Base-by-base conservation (phyloP, 2,113 vertebrate genomes). In the Clarias magur region DNA sequence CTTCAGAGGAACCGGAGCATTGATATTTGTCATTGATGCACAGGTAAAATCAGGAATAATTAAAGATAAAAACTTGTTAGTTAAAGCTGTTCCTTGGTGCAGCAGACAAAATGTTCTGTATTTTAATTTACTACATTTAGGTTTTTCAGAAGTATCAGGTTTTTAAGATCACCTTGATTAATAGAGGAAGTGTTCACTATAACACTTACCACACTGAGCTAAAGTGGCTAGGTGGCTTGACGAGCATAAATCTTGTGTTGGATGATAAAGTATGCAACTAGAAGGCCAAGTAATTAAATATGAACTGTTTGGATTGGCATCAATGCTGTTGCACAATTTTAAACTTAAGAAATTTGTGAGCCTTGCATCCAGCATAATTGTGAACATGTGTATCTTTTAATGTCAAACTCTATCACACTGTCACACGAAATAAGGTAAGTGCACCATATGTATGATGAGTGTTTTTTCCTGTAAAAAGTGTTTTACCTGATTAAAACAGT, bases 21-120 rank as follows among this genome's bases (percentile, higher is more conserved):
- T 99, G 93, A 99, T 99, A 94, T 99, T 99, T 92, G 98, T 99
- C 91, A 99, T 99, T 78, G 98, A 99, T 83, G 98, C 98, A 88
- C 98, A 99, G 98, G 98, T 99, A 93, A 93, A 68, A 63, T n/a
- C 11, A 57, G 16, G 23, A 25, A 83, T 83, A 59, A 42, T 73
- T 48, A 67, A 42, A 8, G 17, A 25, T 65, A 85, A 76, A 80
- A 67, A 57, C 13, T 78, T 79, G 15, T 19, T 38, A 7, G 16
- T 42, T 73, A 3, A 73, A 21, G 1, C 30, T 21, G 3, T 73
- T 73, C 2, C 10, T 17, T 21, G 4, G 17, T 17, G 42, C 34
- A 73, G 21, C 9, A 42, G 19, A 12, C 9, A 25, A 2, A 48
- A 75, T 12, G 8, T 21, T 73, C 19, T 42, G 70, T 75, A 3